Conservation (phyloP, 2,113 vertebrate genomes). For the Cavia aperea region DNA sequence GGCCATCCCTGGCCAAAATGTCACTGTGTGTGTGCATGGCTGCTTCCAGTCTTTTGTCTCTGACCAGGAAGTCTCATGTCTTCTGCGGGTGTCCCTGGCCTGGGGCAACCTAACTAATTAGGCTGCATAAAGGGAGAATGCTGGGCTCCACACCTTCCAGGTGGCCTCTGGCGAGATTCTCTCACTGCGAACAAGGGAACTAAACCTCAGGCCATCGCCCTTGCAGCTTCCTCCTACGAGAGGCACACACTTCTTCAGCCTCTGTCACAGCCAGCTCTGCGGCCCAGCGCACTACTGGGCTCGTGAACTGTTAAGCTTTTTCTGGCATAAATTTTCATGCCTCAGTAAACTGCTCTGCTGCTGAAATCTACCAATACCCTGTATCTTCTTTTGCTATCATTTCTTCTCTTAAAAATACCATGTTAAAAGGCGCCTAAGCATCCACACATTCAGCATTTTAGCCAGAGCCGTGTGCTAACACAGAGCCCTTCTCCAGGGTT, state of each 20-base stretch:
- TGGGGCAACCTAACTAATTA: background rate
- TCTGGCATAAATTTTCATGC: background rate
- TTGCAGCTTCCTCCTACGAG: background rate
- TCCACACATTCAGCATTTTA: background rate
- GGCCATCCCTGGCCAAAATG: background rate
- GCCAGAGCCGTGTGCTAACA: background rate
- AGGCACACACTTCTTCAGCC: background rate
- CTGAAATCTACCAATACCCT: background rate
- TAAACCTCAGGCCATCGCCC: background rate
- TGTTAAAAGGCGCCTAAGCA: background rate
- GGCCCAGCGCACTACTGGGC: background rate
- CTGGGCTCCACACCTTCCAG: background rate
- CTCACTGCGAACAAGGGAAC: background rate
- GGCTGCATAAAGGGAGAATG: background rate
- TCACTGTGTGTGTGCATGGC: fast-evolving
- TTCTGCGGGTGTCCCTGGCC: background rate
- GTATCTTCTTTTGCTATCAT: background rate
- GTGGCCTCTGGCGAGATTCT: background rate
- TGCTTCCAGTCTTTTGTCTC: background rate
- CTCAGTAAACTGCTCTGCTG: background rate
- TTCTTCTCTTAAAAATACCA: background rate
- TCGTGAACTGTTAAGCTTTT: background rate
- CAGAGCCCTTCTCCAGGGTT: background rate
- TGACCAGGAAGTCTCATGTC: background rate
- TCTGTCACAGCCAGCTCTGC: background rate